These are phyloP conservation scores for Tiaroga cobitis DNA, from an alignment of 2,797 vertebrate genomes.

Conservation along the genomic window DNA sequence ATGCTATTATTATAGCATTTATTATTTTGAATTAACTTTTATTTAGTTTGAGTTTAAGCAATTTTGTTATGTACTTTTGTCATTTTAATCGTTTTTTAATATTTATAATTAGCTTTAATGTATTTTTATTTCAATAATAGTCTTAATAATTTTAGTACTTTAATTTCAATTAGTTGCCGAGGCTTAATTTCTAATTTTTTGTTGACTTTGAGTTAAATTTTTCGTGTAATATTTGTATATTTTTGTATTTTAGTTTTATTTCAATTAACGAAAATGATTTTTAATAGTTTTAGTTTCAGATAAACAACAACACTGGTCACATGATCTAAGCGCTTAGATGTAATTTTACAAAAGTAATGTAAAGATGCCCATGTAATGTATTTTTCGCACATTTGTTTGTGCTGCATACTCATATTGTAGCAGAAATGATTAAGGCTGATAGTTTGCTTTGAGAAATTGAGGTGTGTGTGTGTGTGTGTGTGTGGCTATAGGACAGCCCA, in stretches of 20 bases:
- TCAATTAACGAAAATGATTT: not conserved
- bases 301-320: not conserved
- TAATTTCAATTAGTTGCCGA: not conserved
- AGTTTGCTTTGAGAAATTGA: not conserved
- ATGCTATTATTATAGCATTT: not conserved
- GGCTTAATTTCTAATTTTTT: not conserved
- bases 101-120: no score
- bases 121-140: no score
- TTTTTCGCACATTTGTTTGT: not conserved
- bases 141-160: not conserved
- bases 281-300: not conserved
- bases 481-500: constrained; percentile 8
- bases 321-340: not conserved
- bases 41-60: no score
- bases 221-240: not conserved
- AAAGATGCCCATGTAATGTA: not conserved
- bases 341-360: not conserved
- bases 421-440: not conserved
- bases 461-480: not conserved
- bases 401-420: constrained; percentile 2
- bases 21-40: not conserved
- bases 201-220: not conserved
- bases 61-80: no score
- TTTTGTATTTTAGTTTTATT: not conserved
- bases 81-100: no score